Conservation (phyloP, 1,140 invertebrate genomes). For the Zaprionus ghesquierei region DNA sequence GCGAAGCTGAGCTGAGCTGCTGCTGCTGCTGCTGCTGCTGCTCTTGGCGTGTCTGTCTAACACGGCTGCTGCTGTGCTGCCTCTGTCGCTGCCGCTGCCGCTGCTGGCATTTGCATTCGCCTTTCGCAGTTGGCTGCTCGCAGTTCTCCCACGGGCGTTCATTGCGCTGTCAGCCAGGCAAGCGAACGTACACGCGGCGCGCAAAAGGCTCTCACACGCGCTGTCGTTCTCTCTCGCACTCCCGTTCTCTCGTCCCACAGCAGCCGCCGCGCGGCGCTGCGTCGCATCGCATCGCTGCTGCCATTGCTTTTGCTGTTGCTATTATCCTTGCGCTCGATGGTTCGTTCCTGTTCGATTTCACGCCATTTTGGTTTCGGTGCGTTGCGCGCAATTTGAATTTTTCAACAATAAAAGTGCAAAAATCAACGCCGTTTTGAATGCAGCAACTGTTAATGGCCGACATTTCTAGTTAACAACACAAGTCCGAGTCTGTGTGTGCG, state of each 20-base stretch:
- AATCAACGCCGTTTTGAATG: conserved; percentile 46
- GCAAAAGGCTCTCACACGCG: conserved; percentile 3
- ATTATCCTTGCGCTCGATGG: neutral
- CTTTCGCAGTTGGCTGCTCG: conserved; percentile 7
- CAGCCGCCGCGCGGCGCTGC: no score
- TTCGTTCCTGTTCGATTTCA: conserved; percentile 13
- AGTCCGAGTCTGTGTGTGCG: neutral
- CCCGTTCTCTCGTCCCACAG: neutral
- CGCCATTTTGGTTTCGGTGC: conserved; percentile 8
- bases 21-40: conserved; percentile 28
- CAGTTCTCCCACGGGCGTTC: conserved; percentile 46
- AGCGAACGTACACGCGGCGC: conserved; percentile 69
- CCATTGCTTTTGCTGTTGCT: neutral
- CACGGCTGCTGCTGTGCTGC: conserved; percentile 19
- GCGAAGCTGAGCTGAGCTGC: conserved; percentile 18
- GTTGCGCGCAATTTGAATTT: conserved; percentile 62
- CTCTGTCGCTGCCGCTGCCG: conserved; percentile 18
- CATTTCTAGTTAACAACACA: conserved; percentile 21
- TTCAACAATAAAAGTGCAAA: conserved; percentile 76
- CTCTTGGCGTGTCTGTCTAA: conserved; percentile 7
- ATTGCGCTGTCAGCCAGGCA: conserved; percentile 70
- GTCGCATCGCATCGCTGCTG: neutral
- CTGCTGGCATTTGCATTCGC: conserved; percentile 40
- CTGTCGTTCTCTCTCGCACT: neutral
- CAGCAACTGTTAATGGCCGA: conserved; percentile 35